Evolutionary conservation across 1,140 invertebrate species (phyloP), one percentile per base, ranked within the genome.

Genomic region (Mercenaria mercenaria): DNA sequence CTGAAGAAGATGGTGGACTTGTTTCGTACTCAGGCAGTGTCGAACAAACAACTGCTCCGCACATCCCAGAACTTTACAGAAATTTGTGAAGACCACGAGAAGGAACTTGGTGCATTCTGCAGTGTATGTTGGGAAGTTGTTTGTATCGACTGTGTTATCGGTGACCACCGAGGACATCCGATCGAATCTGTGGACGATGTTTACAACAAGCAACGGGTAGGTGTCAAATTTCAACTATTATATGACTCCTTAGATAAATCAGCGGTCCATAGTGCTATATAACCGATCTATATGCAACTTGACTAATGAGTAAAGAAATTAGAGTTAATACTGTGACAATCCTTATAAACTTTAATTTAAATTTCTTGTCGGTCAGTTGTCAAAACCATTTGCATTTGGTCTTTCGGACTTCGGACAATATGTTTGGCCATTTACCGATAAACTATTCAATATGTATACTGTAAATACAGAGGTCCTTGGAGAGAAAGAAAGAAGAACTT

Each of bases 91-190:
- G 34, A 15, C 20, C 80, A 83, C n/a, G 37, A 43, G 11, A 83
- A 83, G 37, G 64, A 69, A 47, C 64, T 83, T 2, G 80, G 80
- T 41, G 80, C 80, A 20, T 83, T 83, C 32, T 83, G 80, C n/a
- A 59, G n/a, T 29, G 37, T 23, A 29, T 83, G 80, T 29, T 20
- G n/a, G 41, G 80, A 83, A 18, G 32, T 47, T 47, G 23, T 83
- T 6, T 83, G 80, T 32, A 83, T 83, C 50, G 80, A 83, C 37
- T 83, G 80, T 50, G n/a, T 83, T 18, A 32, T 69, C 15, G 80
- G 80, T 32, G 80, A 83, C 8, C 80, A 83, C 80, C 34, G n/a
- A 47, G 80, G 80, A 69, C 80, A 83, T 69, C 37, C 59, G 23
- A 43, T 83, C 61, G 80, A 83, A n/a, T 69, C 59, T 29, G 39